Evolutionary conservation across 2,113 vertebrate genomes (phyloP).

Genomic region (Aptenodytes forsteri): DNA sequence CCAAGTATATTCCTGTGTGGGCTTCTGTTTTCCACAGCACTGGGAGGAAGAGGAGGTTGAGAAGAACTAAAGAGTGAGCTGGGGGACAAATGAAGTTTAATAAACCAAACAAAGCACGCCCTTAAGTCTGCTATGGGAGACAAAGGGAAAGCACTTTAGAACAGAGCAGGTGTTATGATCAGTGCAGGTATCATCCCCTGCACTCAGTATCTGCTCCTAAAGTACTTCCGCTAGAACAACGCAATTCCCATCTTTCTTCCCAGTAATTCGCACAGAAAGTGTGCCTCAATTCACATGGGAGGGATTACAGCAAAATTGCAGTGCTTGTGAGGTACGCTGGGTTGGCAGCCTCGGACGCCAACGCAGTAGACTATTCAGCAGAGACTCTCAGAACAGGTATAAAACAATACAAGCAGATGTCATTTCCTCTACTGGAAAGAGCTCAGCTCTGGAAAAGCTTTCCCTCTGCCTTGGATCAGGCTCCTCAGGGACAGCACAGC

Average conservation of each 20-base stretch:
- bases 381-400: slow-evolving; percentile 8
- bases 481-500: neutral
- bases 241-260: neutral
- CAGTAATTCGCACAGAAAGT: neutral
- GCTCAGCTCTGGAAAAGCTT: slow-evolving; percentile 3
- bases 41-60: neutral
- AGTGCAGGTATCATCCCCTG: neutral
- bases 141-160: neutral
- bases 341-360: neutral
- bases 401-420: slow-evolving; percentile 17
- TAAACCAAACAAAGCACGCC: neutral
- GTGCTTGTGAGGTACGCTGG: neutral
- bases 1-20: neutral
- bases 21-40: neutral
- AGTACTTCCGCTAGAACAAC: neutral
- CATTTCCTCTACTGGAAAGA: neutral
- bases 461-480: neutral
- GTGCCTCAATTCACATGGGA: neutral
- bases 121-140: neutral
- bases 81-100: neutral
- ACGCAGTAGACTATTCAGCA: neutral
- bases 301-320: neutral
- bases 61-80: neutral
- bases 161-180: neutral
- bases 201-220: neutral